Evolutionary conservation across 2,888 invertebrate genomes (phyloP).

Genomic region (Watsonalla cultraria): DNA sequence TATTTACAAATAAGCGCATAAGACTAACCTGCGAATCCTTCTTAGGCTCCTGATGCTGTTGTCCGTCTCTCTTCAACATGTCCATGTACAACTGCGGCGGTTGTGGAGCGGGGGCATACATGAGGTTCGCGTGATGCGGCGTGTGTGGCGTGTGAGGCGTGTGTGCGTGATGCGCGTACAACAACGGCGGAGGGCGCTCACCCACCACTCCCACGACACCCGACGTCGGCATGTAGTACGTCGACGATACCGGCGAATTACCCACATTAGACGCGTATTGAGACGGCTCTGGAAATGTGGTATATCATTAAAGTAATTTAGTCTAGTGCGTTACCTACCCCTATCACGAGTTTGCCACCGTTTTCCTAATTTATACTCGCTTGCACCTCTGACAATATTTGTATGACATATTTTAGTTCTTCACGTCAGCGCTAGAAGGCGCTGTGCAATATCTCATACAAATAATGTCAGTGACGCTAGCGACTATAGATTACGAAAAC

Average conservation of each 20-base stretch:
- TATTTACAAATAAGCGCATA: too few relatives aligned
- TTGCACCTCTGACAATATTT: too few relatives aligned
- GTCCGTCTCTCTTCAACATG: conserved; percentile 63
- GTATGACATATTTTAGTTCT: too few relatives aligned
- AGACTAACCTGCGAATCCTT: conserved; percentile 58
- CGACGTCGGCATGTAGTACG: conserved; percentile 66
- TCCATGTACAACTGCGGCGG: conserved; percentile 63
- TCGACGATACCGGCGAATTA: conserved; percentile 45
- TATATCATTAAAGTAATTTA: neutral
- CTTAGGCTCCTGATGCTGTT: conserved; percentile 58
- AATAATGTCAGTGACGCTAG: too few relatives aligned
- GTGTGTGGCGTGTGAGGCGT: conserved; percentile 58
- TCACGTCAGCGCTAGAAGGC: too few relatives aligned
- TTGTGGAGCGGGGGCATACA: conserved; percentile 64
- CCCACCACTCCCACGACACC: conserved; percentile 62
- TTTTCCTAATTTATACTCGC: too few relatives aligned
- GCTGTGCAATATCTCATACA: too few relatives aligned
- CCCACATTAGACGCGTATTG: conserved; percentile 62
- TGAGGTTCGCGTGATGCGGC: conserved; percentile 51
- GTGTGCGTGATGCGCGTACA: conserved; percentile 67
- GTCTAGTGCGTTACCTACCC: too few relatives aligned
- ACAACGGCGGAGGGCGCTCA: conserved; percentile 60
- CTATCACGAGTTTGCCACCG: too few relatives aligned
- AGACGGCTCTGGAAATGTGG: conserved; percentile 43
- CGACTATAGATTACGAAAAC: too few relatives aligned